Evolutionary conservation across 2,113 vertebrate species (phyloP).

Genomic region (Osmerus mordax): DNA sequence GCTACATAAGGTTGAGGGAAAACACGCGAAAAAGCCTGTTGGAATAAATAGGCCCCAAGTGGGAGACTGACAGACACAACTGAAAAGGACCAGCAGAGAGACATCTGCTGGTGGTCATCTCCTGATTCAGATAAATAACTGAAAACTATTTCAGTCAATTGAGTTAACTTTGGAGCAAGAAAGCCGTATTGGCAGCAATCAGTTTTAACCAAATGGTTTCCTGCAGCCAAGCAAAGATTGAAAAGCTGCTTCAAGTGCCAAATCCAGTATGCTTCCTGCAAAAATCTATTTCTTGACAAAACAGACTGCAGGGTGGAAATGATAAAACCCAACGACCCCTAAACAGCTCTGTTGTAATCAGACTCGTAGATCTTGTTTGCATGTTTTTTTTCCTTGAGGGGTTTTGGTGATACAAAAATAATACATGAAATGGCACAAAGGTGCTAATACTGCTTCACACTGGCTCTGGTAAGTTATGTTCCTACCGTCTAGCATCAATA

Average conservation of each 20-base stretch:
- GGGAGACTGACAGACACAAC: slow-evolving; percentile 56
- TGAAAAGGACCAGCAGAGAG: slow-evolving; percentile 63
- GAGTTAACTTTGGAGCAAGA: slow-evolving; percentile 59
- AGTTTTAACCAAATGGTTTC: slow-evolving; percentile 35
- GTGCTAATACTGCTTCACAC: too few relatives aligned
- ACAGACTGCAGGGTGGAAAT: slow-evolving; percentile 40
- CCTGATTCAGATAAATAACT: slow-evolving; percentile 40
- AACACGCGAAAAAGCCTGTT: slow-evolving; percentile 59
- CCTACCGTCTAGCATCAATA: too few relatives aligned
- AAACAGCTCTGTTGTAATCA: background rate
- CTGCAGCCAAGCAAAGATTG: slow-evolving; percentile 48
- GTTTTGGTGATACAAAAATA: too few relatives aligned
- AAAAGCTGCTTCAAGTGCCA: slow-evolving; percentile 50
- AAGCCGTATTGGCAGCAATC: slow-evolving; percentile 57
- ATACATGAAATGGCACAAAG: too few relatives aligned
- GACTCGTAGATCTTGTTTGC: background rate
- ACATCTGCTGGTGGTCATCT: slow-evolving; percentile 62
- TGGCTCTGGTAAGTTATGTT: too few relatives aligned
- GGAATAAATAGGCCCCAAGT: slow-evolving; percentile 65
- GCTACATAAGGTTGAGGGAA: slow-evolving; percentile 52
- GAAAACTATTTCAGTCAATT: slow-evolving; percentile 56
- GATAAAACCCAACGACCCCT: background rate
- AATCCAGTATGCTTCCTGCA: slow-evolving; percentile 45
- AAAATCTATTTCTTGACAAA: slow-evolving; percentile 48
- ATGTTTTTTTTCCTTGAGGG: too few relatives aligned